Evolutionary conservation across 2,113 vertebrate species (phyloP), one percentile per base, ranked within the genome.

Genomic region (Platysteira castanea): DNA sequence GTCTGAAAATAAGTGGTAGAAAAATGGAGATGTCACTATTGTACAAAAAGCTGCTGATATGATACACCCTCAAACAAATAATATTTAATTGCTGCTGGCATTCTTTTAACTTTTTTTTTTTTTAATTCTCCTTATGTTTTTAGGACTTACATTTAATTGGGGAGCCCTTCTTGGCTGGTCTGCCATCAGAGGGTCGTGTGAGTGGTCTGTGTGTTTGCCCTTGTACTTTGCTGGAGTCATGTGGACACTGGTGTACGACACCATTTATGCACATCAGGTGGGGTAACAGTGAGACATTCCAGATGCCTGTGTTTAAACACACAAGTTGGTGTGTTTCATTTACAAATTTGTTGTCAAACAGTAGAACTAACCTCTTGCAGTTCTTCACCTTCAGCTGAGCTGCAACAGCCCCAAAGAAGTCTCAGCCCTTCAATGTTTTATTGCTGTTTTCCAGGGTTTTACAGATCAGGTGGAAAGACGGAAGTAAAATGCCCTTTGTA

Each of bases 261-360:
- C 99, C 15, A 99, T 99, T 92, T 99, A 99, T 28, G 99, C 99
- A 23, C 99, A 99, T 97, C 99, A 99, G 99, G 99, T 99, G 96
- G 86, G 61, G 67, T 79, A 73, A 28, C 46, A 52, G n/a, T 8
- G 44, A 42, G 30, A 50, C 44, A 19, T 85, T 37, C 65, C 52
- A 84, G 49, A 3, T 64, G 4, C 10, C 33, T 31, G 7, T 49
- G 17, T 49, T 49, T 14, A 49, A 77, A 56, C 31, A 37, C 15
- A 33, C 14, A 13, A 14, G 14, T 49, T 57, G 57, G 37, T 30
- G 22, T 42, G 28, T 71, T 56, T 37, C 9, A 5, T 57, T 76
- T 83, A 18, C 11, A 59, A 7, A 42, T 57, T 53, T 28, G 10
- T 60, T 70, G 42, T 69, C 33, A 31, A 74, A 59, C 17, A 69